Conservation (phyloP, 2,113 vertebrate genomes). For the Todiramphus chloris region DNA sequence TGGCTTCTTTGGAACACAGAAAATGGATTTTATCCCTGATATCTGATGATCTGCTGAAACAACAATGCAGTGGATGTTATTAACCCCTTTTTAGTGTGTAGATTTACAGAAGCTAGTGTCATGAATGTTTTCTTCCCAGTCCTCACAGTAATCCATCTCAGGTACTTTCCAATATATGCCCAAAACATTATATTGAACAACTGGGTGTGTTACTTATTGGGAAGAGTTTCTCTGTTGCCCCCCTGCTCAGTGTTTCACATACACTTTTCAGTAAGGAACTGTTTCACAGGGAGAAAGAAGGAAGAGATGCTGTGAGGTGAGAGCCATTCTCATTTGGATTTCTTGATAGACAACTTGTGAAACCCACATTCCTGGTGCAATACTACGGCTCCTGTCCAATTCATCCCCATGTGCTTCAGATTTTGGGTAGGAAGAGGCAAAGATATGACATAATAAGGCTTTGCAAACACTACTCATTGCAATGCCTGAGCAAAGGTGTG, state of each 20-base stretch:
- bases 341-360: not conserved
- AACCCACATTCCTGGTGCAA: not conserved
- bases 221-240: not conserved
- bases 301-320: not conserved
- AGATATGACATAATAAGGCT: not conserved
- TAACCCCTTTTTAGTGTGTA: not conserved
- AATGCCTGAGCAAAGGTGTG: not conserved
- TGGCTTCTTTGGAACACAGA: not conserved
- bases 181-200: not conserved
- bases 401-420: not conserved
- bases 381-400: not conserved
- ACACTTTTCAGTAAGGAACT: not conserved
- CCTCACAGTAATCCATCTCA: not conserved
- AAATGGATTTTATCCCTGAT: not conserved
- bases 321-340: not conserved
- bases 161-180: not conserved
- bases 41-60: not conserved
- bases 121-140: not conserved
- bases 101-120: not conserved
- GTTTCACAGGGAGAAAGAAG: not conserved
- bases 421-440: not conserved
- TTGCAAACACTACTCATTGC: not conserved
- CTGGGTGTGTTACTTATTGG: not conserved
- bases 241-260: not conserved
- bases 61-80: not conserved